Evolutionary conservation across 2,113 vertebrate genomes (phyloP), one percentile per base, ranked within the genome.

Genomic region (Jaculus jaculus): DNA sequence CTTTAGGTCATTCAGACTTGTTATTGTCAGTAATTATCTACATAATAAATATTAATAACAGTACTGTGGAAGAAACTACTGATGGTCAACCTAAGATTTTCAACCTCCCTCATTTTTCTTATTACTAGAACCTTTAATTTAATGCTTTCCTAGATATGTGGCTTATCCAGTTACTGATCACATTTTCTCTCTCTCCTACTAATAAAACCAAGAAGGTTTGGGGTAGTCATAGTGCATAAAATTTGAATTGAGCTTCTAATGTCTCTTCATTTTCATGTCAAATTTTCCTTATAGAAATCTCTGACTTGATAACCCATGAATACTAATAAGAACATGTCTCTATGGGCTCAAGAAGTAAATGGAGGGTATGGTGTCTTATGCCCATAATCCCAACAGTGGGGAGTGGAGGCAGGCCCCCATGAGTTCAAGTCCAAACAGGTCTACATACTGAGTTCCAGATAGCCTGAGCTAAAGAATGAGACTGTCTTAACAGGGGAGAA

Each of bases 231-330:
- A 71, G 28, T 83, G 90, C 3, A 58, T 68, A 86, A 94, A 74
- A 87, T 47, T 69, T 84, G 87, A 82, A 79, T 2, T 60, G 15
- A 65, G 7, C 32, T 58, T 90, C 75, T 23, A 83, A 1, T 74
- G 89, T 74, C 79, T 89, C 66, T 79, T 79, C 80, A 83, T 47
- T 95, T 95, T 84, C 34, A 94, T 60, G 30, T 89, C 37, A 94
- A 81, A 12, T 87, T 84, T 94, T 90, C 72, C 88, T 72, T 71
- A 90, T 13, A 28, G 69, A 83, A 18, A 8, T 87, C 65, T 86
- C 26, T 18, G n/a, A 30, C 60, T 82, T 84, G 26, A 83, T 32
- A 72, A 90, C 7, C 30, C 7, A 3, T 68, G 12, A 23, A 18
- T 28, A 83, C 51, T 85, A 88, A 90, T 1, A 87, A 93, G 13